Evolutionary conservation across 2,888 invertebrate genomes (phyloP).

Genomic region (Pogonocherus hispidulus): DNA sequence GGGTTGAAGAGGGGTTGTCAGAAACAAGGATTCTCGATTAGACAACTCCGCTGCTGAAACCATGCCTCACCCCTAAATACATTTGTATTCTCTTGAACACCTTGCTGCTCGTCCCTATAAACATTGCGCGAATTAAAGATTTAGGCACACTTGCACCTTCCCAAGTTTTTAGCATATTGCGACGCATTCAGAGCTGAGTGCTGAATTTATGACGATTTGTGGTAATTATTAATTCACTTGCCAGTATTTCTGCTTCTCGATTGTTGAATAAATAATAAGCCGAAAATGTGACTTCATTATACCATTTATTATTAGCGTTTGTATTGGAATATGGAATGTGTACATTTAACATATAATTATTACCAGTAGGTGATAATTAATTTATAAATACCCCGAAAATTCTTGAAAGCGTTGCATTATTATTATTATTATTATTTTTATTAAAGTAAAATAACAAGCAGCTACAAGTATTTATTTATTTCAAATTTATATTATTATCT

Average conservation of each 20-base stretch:
- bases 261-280: neutral
- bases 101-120: conserved; percentile 52
- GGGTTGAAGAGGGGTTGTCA: conserved; percentile 61
- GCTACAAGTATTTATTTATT: no score
- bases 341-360: no score
- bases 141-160: conserved; percentile 56
- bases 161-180: conserved; percentile 50
- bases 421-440: no score
- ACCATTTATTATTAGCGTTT: neutral
- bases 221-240: conserved; percentile 36
- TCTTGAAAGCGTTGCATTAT: no score
- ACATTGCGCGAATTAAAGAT: conserved; percentile 56
- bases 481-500: no score
- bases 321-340: neutral
- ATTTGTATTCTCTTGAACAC: conserved; percentile 57
- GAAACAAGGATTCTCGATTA: conserved; percentile 67
- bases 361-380: no score
- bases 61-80: conserved; percentile 49
- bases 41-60: conserved; percentile 54
- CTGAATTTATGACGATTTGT: conserved; percentile 39
- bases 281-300: neutral
- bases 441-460: no score
- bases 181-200: conserved; percentile 45
- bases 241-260: neutral
- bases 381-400: no score